A percentile compares a stretch with the other conserved stretches of the same genome.
These are phyloP conservation scores for Nemotelus pantherinus DNA, from an alignment of 2,888 invertebrate genomes.

Conservation along the genomic window DNA sequence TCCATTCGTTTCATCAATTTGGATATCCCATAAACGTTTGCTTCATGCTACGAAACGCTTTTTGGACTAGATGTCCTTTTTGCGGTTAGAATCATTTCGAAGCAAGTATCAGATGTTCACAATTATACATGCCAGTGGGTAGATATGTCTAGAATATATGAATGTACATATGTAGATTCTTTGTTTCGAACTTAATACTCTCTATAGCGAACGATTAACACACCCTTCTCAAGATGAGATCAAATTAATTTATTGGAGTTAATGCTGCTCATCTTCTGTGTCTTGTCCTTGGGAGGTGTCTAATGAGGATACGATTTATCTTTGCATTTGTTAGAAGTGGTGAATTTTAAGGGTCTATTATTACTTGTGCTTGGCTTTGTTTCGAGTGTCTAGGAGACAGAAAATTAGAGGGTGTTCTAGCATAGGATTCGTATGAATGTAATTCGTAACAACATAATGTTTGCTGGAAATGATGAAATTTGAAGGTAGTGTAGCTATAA, in stretches of 20 bases:
- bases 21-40: not conserved
- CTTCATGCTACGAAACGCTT: not conserved
- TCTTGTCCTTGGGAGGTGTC: slow-evolving; percentile 19
- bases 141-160: too few species aligned
- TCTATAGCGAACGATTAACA: slow-evolving; percentile 46
- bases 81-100: not conserved
- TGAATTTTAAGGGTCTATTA: slow-evolving; percentile 35
- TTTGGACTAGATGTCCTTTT: not conserved
- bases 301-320: slow-evolving; percentile 48
- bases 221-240: slow-evolving; percentile 47
- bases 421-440: slow-evolving; percentile 10
- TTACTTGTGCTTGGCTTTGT: slow-evolving; percentile 1
- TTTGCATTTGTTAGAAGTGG: slow-evolving; percentile 40
- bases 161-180: not conserved
- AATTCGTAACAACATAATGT: not conserved
- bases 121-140: not conserved
- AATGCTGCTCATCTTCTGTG: slow-evolving; percentile 44
- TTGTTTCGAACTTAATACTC: slow-evolving; percentile 22
- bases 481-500: too few species aligned
- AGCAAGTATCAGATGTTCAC: not conserved
- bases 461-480: too few species aligned
- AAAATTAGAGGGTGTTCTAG: not conserved
- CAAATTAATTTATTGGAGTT: slow-evolving; percentile 51
- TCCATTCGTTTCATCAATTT: slow-evolving; percentile 28
- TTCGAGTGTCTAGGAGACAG: not conserved